phyloP scores from a whole-genome alignment of 2,888 invertebrate genomes.

The Hemistola chrysoprasaria region DNA sequence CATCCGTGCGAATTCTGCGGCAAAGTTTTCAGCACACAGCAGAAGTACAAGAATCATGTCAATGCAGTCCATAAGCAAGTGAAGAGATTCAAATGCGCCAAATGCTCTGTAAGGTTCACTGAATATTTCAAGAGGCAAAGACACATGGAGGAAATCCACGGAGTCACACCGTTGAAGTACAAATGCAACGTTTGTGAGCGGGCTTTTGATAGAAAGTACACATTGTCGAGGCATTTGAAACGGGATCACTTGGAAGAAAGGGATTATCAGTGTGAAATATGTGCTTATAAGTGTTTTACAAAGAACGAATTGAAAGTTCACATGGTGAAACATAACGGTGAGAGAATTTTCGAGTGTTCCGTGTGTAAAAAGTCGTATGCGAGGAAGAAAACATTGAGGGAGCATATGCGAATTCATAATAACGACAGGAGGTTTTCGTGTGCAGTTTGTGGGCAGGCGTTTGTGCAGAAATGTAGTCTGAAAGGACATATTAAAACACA shows the following conservation, averaged over 20 bases:
- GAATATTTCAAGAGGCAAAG: slow-evolving; percentile 45
- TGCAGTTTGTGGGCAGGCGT: slow-evolving; percentile 65
- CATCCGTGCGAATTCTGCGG: slow-evolving; percentile 41
- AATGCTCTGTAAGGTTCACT: slow-evolving; percentile 42
- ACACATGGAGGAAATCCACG: slow-evolving; percentile 42
- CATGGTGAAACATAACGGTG: slow-evolving; percentile 41
- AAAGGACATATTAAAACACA: slow-evolving; percentile 71
- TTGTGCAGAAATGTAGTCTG: slow-evolving; percentile 71
- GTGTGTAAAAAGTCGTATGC: slow-evolving; percentile 63
- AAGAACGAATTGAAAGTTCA: slow-evolving; percentile 34
- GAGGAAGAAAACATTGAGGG: slow-evolving; percentile 46
- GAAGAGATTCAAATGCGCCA: slow-evolving; percentile 42
- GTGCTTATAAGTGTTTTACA: slow-evolving; percentile 49
- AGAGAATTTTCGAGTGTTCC: slow-evolving; percentile 51
- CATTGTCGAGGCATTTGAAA: slow-evolving; percentile 27
- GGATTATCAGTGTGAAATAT: slow-evolving; percentile 36
- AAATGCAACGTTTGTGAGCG: slow-evolving; percentile 31
- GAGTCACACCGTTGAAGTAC: slow-evolving; percentile 25
- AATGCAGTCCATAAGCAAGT: slow-evolving; percentile 40
- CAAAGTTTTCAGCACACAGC: slow-evolving; percentile 39
- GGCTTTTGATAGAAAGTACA: slow-evolving; percentile 26
- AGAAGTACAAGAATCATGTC: slow-evolving; percentile 37
- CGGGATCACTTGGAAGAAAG: slow-evolving; percentile 29
- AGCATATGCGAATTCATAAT: slow-evolving; percentile 54
- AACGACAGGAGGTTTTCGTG: slow-evolving; percentile 62